Conservation (phyloP, 1,140 invertebrate species). For the Neodiprion lecontei region DNA sequence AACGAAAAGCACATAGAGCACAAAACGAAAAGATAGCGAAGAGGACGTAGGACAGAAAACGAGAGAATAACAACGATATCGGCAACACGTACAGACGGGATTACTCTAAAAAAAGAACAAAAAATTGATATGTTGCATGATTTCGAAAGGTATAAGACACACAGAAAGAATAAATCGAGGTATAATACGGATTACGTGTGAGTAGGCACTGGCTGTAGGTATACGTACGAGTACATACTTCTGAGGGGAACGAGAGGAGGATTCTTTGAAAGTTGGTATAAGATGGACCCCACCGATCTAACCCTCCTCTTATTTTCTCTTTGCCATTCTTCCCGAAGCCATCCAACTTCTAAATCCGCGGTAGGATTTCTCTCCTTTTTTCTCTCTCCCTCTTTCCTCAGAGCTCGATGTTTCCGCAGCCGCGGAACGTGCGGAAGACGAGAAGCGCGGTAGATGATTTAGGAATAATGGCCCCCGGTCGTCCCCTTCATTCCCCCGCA, state of each 20-base stretch:
- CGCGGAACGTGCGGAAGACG: not conserved
- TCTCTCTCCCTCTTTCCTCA: not conserved
- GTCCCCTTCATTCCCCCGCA: not conserved
- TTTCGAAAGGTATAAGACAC: too few relatives aligned
- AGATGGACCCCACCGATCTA: not conserved
- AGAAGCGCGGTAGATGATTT: not conserved
- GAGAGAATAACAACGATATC: too few relatives aligned
- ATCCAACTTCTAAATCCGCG: slow-evolving; percentile 4
- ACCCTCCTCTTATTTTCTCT: slow-evolving; percentile 2
- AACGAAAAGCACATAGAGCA: too few relatives aligned
- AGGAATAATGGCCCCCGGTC: not conserved
- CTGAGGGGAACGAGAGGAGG: not conserved
- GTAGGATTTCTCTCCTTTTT: not conserved
- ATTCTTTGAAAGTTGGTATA: not conserved
- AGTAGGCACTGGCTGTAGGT: not conserved
- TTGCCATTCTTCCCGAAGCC: not conserved
- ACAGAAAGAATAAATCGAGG: too few relatives aligned
- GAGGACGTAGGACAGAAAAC: too few relatives aligned
- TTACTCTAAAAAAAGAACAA: too few relatives aligned
- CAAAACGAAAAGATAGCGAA: too few relatives aligned
- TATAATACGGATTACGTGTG: too few relatives aligned
- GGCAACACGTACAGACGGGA: too few relatives aligned
- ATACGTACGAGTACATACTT: not conserved
- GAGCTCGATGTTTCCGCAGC: too few relatives aligned
- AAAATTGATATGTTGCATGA: too few relatives aligned